Base-by-base conservation (phyloP, 2,113 vertebrate genomes). In the Procavia capensis region DNA sequence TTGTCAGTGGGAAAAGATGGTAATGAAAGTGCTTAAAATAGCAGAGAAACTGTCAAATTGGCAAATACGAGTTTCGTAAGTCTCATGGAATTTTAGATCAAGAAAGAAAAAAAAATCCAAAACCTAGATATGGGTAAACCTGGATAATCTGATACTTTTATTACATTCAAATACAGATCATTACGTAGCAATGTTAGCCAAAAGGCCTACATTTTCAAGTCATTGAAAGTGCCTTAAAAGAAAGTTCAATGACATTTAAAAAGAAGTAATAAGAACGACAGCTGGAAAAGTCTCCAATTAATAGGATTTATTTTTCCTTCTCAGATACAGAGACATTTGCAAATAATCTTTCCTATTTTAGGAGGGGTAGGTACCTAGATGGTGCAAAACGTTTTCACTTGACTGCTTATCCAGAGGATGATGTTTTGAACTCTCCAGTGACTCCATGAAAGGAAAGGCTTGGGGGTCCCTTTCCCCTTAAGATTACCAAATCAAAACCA, bases 191-290 rank as follows among this genome's bases (percentile, higher is more conserved):
- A 50, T 24, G 64, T 57, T 25, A 70, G 29, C n/a, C 59, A 57
- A 79, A 75, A 85, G 50, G 24, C n/a, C 54, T 68, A 11, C 25
- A 31, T 57, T 94, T 79, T 85, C 74, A 84, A 68, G 29, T 54
- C 39, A 36, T 2, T 57, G 31, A 16, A 91, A 59, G 36, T 25
- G 20, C 70, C 87, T 11, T 72, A 63, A 93, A 80, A 27, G 45
- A 74, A 39, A 90, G 75, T 31, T 82, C 66, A 88, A 5, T 36
- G 17, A 64, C 47, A 87, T 94, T 57, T 72, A 76, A 92, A 90
- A 70, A 45, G 34, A 85, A 84, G 43, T 50, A 22, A 87, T 47
- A 31, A 3, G 47, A 78, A 72, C 6, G 34, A 29, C 66, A 31
- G 14, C 17, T 16, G 31, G 16, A 3, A 2, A 82, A 61, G 22